Evolutionary conservation across 2,797 vertebrate genomes (phyloP), one percentile per base, ranked within the genome.

Genomic region (Karalla daura): DNA sequence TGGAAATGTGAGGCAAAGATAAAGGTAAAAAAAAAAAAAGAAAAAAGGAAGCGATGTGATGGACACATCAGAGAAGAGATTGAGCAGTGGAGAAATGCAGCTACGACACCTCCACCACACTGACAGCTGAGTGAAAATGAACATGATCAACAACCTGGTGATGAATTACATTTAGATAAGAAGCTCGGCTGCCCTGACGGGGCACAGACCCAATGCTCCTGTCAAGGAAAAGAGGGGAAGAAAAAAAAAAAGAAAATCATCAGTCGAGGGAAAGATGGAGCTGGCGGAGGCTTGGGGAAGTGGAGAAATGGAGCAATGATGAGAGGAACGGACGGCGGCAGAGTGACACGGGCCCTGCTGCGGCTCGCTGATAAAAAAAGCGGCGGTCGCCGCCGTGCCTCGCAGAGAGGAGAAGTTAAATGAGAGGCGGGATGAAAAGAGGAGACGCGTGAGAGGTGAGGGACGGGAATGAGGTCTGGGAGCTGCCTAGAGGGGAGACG

Each of bases 301-400:
- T 51, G 50, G 60, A 67, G 35, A 65, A 69, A 62, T 18, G 51
- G 32, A 70, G 53, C 25, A 52, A 65, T 55, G 56, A 41, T 50
- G 63, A 71, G 55, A 59, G 74, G 50, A 66, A 73, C 63, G 64
- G 50, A 71, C 13, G 32, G 66, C 63, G 58, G 21, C n/a, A 76
- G 54, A 74, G 47, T 56, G 70, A 65, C 78, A 75, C 55, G 63
- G 68, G 61, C 60, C 82, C 76, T 74, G 74, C 86, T 86, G 83
- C 2, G 56, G 69, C 76, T 76, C 51, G 60, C 70, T 80, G 86
- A 86, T 86, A 83, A 86, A 90, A 40, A 71, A 55, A n/a, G n/a
- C n/a, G n/a, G 66, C 80, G 55, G 60, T 69, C 70, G 78, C 79
- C 70, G 58, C 70, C 68, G 60, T 64, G 72, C 71, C 60, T 63